Percentiles rank a stretch among this genome's conserved stretches.
phyloP scores from a whole-genome alignment of 2,113 vertebrate species.

The Fulica atra region DNA sequence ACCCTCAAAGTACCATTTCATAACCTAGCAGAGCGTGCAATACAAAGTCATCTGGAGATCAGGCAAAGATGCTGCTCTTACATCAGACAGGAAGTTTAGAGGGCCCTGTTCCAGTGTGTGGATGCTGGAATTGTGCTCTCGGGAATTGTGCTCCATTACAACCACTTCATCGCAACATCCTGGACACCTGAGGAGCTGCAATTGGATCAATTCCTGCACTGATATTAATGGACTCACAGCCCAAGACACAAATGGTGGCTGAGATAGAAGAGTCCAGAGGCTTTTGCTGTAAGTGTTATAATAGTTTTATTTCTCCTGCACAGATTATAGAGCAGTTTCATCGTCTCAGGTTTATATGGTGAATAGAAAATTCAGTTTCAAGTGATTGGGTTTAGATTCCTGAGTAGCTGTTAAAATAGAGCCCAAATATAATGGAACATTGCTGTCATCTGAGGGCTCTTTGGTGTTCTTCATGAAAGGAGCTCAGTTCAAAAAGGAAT shows the following conservation, averaged over 20 bases:
- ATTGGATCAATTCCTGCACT: background rate
- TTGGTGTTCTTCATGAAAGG: slow-evolving; percentile 40
- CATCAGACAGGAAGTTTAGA: too few species aligned
- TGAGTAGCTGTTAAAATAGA: background rate
- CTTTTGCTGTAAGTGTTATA: background rate
- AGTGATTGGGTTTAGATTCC: background rate
- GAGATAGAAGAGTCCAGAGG: background rate
- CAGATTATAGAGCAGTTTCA: background rate
- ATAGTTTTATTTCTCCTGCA: background rate
- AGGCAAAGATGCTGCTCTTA: background rate
- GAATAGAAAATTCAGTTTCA: slow-evolving; percentile 6
- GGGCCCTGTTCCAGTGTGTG: accelerated
- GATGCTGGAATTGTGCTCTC: accelerated
- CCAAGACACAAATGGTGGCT: background rate
- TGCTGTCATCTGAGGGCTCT: background rate
- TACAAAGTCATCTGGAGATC: background rate
- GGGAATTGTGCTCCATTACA: background rate
- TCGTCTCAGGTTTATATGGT: background rate
- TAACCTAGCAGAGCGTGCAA: background rate
- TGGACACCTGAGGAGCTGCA: background rate
- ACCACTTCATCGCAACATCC: background rate
- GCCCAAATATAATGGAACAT: background rate
- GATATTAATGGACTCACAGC: background rate
- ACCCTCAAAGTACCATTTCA: background rate
- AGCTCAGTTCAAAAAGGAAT: background rate